Conservation (phyloP, 2,888 invertebrate species). For the Craniophora ligustri region DNA sequence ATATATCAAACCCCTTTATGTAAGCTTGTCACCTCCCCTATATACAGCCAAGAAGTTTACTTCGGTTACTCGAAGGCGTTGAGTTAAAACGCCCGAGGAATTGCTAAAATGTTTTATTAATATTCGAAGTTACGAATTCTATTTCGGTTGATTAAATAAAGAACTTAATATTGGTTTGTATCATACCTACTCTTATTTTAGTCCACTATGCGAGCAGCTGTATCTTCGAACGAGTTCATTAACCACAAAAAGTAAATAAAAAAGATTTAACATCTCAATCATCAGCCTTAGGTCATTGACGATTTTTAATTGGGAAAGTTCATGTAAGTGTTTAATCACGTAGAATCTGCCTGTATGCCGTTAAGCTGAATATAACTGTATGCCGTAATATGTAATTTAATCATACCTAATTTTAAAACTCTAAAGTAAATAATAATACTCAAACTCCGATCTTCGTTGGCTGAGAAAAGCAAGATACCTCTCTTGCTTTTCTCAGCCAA, state of each 20-base stretch:
- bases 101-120: neutral
- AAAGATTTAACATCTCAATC: slow-evolving; percentile 38
- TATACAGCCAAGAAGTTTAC: slow-evolving; percentile 52
- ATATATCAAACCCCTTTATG: slow-evolving; percentile 82
- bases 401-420: too few relatives aligned
- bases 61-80: slow-evolving; percentile 31
- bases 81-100: slow-evolving; percentile 2
- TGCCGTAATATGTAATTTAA: too few relatives aligned
- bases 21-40: slow-evolving; percentile 63
- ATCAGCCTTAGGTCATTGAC: slow-evolving; percentile 57
- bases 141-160: too few relatives aligned
- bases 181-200: too few relatives aligned
- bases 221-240: slow-evolving; percentile 31
- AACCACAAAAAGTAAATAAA: slow-evolving; percentile 7
- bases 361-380: too few relatives aligned
- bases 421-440: neutral
- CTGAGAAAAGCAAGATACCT: slow-evolving; percentile 59
- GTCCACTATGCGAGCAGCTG: slow-evolving; percentile 1
- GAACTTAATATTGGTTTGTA: too few relatives aligned
- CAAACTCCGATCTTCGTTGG: neutral
- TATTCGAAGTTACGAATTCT: neutral
- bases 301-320: too few relatives aligned
- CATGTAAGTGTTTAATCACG: too few relatives aligned
- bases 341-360: too few relatives aligned
- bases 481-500: too few relatives aligned